Evolutionary conservation across 92 coral and sea anemone species (phyloP).

Genomic region (Phenganax stokvisi): DNA sequence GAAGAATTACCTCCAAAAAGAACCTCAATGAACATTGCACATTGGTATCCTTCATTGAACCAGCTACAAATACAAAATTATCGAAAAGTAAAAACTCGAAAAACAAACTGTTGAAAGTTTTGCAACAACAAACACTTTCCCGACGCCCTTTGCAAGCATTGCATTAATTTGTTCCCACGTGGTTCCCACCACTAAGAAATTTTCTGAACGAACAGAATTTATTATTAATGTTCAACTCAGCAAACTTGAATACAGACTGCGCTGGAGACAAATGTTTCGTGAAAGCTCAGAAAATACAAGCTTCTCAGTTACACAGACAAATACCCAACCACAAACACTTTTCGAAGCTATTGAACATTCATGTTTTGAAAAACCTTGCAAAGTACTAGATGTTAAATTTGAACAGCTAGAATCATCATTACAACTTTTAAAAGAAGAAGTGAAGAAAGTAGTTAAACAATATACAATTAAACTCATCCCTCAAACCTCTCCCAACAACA

Average conservation of each 20-base stretch:
- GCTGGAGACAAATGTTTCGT: not conserved
- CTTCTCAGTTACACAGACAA: not conserved
- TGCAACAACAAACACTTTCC: too few relatives aligned
- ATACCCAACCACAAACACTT: not conserved
- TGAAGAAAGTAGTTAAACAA: not conserved
- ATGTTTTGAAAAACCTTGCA: not conserved
- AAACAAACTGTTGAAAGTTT: too few relatives aligned
- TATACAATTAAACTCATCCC: not conserved
- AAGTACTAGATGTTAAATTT: not conserved
- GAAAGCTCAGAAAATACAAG: not conserved
- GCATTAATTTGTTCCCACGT: too few relatives aligned
- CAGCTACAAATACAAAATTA: too few relatives aligned
- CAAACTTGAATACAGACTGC: not conserved
- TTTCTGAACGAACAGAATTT: not conserved
- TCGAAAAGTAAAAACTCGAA: too few relatives aligned
- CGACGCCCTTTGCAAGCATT: too few relatives aligned
- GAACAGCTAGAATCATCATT: not conserved
- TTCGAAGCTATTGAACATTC: not conserved
- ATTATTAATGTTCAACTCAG: not conserved
- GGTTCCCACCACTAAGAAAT: not conserved
- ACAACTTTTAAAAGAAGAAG: not conserved
- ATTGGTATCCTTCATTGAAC: too few relatives aligned
- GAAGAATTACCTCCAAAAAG: slow-evolving; percentile 34
- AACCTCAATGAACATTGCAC: slow-evolving; percentile 30
- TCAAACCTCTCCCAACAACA: not conserved